A percentile compares a stretch with the other conserved stretches of the same genome.
Evolutionary conservation across 2,888 invertebrate genomes (phyloP).

Genomic region (Drosophila falleni): DNA sequence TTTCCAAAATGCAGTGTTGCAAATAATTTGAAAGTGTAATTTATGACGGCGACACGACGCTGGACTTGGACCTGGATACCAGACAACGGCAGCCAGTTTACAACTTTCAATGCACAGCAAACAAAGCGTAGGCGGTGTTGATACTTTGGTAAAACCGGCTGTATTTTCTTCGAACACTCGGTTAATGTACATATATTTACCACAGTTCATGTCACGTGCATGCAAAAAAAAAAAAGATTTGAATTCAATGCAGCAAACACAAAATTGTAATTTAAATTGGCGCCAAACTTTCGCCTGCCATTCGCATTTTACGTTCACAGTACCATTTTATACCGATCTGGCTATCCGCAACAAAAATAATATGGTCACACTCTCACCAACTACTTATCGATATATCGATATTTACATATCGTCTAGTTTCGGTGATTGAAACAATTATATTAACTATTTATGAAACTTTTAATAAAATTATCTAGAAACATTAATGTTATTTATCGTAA

Average conservation of each 20-base stretch:
- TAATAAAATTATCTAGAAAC: neutral
- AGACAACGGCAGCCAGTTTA: conserved; percentile 38
- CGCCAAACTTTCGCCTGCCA: conserved; percentile 19
- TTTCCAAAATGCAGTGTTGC: conserved; percentile 64
- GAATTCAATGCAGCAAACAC: neutral
- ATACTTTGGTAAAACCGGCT: conserved; percentile 17
- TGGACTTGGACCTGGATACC: conserved; percentile 52
- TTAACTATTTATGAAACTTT: neutral
- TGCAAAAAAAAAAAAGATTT: neutral
- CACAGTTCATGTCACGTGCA: neutral
- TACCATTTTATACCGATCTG: conserved; percentile 12
- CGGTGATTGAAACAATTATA: neutral
- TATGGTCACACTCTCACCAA: neutral
- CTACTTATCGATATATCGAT: neutral
- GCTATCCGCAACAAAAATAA: neutral
- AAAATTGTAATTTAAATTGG: conserved; percentile 5
- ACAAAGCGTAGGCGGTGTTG: conserved; percentile 40
- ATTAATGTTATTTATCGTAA: neutral
- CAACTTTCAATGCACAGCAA: conserved; percentile 44
- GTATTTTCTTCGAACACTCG: conserved; percentile 12
- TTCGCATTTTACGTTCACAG: conserved; percentile 13
- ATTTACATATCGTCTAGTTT: neutral
- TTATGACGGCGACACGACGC: conserved; percentile 63
- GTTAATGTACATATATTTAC: conserved; percentile 9
- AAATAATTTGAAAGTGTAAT: conserved; percentile 72